Base-by-base conservation (phyloP, 2,113 vertebrate genomes). In the Corvus moneduloides region DNA sequence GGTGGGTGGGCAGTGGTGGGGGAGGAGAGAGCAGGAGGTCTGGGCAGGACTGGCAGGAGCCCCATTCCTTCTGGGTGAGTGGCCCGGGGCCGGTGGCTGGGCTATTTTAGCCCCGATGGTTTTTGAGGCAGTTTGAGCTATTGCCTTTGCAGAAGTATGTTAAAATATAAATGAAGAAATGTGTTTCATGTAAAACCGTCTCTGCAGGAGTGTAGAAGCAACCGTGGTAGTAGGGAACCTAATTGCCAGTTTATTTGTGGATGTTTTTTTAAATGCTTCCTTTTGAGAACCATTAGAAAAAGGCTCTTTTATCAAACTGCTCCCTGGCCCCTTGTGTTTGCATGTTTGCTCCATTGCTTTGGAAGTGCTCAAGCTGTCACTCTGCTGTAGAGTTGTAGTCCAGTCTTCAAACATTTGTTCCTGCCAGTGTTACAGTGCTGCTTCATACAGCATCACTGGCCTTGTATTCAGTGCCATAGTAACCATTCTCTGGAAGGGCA, bases 141-240 rank as follows among this genome's bases (percentile, higher is more conserved):
- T 44, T 76, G 44, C 56, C 69, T 83, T 91, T 87, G 82, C 72
- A 77, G 79, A 96, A 97, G 32, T 66, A 56, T 64, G 80, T 79
- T 92, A 79, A 96, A 95, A 88, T 96, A 35, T 33, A 52, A 80
- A 94, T 73, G 76, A 82, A 78, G 52, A 85, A 43, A 84, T 83
- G 17, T 44, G 35, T 64, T 82, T 85, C 46, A 30, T 72, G 9
- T 68, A 13, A 77, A 94, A 87, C 30, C 3, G 1, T 54, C 55
- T 88, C 51, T 56, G 67, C 56, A 77, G 24, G 66, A 89, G 9
- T 6, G 13, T 62, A 48, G 75, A 76, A 92, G 71, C 22, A 13
- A 67, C 59, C 0, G 1, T 6, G 73, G 68, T 73, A 55, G 35
- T 46, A 79, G 61, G 30, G 72, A 81, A 33, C 67, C n/a, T 87